Percentiles rank a stretch among this genome's conserved stretches.
Evolutionary conservation across 2,113 vertebrate species (phyloP).

Genomic region (Mohoua ochrocephala): DNA sequence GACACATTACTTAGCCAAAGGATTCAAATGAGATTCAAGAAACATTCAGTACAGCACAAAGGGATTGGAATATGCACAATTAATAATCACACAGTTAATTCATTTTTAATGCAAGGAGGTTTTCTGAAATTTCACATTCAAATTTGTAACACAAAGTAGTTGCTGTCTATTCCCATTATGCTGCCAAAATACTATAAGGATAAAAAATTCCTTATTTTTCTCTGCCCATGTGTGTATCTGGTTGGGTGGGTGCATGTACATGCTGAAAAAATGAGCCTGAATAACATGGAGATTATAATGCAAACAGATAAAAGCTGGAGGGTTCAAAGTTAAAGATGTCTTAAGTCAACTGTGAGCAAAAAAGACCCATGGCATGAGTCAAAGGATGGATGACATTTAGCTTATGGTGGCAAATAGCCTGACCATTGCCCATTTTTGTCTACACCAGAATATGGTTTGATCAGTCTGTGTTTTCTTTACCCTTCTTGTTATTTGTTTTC

Average conservation of each 20-base stretch:
- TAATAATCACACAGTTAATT: constrained; percentile 99
- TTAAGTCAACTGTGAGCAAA: not conserved
- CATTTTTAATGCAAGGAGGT: constrained; percentile 91
- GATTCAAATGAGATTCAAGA: constrained; percentile 98
- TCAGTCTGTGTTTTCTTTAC: not conserved
- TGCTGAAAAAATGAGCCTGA: constrained; percentile 1
- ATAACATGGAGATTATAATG: constrained; percentile 7
- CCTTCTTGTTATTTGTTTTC: not conserved
- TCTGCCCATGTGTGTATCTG: not conserved
- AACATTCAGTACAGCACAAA: constrained; percentile 96
- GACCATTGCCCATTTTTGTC: not conserved
- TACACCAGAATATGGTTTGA: not conserved
- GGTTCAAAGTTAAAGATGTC: constrained; percentile 17
- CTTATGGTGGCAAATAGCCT: not conserved
- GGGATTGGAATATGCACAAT: constrained; percentile 98
- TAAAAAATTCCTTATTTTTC: constrained; percentile 51
- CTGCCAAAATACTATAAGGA: constrained; percentile 61
- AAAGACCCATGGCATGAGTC: not conserved
- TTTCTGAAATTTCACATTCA: constrained; percentile 77
- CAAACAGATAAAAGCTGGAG: not conserved
- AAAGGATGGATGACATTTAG: not conserved
- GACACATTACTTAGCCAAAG: constrained; percentile 96
- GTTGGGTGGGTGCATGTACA: not conserved
- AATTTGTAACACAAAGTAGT: constrained; percentile 73
- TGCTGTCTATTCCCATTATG: constrained; percentile 69